Evolutionary conservation across 2,888 invertebrate species (phyloP).

Genomic region (Leptinotarsa juncta): DNA sequence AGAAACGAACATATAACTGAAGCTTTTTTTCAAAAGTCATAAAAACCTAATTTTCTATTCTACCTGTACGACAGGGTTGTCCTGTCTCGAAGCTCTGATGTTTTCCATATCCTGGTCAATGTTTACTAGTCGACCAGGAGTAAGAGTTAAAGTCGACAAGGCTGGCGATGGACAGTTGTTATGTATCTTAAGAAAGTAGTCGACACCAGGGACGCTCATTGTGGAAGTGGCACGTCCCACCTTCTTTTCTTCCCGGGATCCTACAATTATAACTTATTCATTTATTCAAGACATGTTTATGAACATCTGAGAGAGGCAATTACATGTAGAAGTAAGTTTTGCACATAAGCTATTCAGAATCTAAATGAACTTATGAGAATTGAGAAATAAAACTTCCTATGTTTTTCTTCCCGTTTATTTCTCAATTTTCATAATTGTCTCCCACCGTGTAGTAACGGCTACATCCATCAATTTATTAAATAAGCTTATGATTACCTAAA

Average conservation of each 20-base stretch:
- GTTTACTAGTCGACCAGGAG: constrained; percentile 80
- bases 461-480: no score
- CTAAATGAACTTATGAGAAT: no score
- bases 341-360: no score
- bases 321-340: no score
- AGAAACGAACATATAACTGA: no score
- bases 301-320: not conserved
- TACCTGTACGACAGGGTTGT: constrained; percentile 87
- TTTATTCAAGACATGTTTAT: not conserved
- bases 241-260: constrained; percentile 46
- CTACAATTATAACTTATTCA: constrained; percentile 27
- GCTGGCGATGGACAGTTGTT: constrained; percentile 68
- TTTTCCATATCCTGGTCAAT: constrained; percentile 89
- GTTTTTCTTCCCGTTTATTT: no score
- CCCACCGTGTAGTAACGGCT: no score
- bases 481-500: no score
- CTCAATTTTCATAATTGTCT: no score
- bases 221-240: constrained; percentile 63
- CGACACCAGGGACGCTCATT: constrained; percentile 63
- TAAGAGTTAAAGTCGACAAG: constrained; percentile 75
- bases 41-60: not conserved
- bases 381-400: no score
- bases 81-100: constrained; percentile 81
- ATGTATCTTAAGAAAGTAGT: constrained; percentile 62
- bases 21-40: no score